A percentile compares a stretch with the other conserved stretches of the same genome.
Evolutionary conservation across 2,888 invertebrate genomes (phyloP).

Genomic region (Asteroscopus sphinx): DNA sequence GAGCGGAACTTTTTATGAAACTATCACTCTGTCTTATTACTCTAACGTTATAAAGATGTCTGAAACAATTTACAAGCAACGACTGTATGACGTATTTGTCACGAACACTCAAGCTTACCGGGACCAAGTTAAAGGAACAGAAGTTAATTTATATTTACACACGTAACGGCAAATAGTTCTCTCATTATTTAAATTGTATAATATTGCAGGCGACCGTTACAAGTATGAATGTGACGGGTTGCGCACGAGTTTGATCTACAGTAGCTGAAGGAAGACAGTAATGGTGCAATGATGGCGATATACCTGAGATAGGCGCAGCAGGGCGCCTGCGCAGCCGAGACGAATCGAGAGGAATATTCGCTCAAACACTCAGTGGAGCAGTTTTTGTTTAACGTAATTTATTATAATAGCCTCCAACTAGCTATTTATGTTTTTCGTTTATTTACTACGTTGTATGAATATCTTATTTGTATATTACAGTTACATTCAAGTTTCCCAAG

Average conservation of each 20-base stretch:
- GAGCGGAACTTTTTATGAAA: too few relatives aligned
- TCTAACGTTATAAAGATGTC: conserved; percentile 19
- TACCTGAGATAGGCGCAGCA: conserved; percentile 78
- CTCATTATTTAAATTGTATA: conserved; percentile 60
- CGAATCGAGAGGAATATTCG: conserved; percentile 65
- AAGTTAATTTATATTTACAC: conserved; percentile 28
- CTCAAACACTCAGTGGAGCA: conserved; percentile 58
- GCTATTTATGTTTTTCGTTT: conserved; percentile 53
- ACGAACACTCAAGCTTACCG: conserved; percentile 1
- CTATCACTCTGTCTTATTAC: too few relatives aligned
- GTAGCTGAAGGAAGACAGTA: conserved; percentile 77
- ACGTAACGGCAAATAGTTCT: conserved; percentile 34
- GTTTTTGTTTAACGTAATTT: conserved; percentile 70
- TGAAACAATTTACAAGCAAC: conserved; percentile 20
- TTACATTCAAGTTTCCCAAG: conserved; percentile 25
- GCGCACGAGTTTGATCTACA: conserved; percentile 79
- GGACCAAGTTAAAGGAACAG: conserved; percentile 8
- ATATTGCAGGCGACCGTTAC: conserved; percentile 67
- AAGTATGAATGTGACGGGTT: conserved; percentile 70
- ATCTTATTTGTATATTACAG: conserved; percentile 40
- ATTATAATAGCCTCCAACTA: conserved; percentile 62
- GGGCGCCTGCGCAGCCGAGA: conserved; percentile 67
- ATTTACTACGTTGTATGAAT: conserved; percentile 37
- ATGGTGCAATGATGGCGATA: conserved; percentile 80
- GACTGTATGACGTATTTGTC: conserved; percentile 16